Evolutionary conservation across 2,113 vertebrate genomes (phyloP).

Genomic region (Calonectris borealis): DNA sequence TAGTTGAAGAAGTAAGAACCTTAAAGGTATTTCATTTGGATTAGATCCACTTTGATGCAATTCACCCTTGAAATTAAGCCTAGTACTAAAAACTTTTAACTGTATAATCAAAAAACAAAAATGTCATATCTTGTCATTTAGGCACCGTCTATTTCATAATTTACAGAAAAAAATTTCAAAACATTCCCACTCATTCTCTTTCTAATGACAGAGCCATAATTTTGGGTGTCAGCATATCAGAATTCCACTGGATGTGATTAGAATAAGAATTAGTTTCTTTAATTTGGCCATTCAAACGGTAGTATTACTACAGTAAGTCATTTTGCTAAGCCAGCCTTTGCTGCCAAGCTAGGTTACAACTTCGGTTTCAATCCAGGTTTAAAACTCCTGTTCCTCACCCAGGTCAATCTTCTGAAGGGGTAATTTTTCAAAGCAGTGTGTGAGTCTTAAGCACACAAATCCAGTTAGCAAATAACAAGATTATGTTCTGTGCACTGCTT

Average conservation of each 20-base stretch:
- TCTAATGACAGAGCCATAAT: constrained; percentile 79
- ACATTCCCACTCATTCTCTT: constrained; percentile 67
- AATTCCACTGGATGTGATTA: constrained; percentile 68
- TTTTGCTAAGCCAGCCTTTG: constrained; percentile 24
- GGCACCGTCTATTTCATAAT: constrained; percentile 37
- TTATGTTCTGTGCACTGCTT: constrained; percentile 60
- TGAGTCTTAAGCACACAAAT: constrained; percentile 39
- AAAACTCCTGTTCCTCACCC: background rate
- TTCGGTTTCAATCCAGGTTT: constrained; percentile 33
- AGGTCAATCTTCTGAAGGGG: constrained; percentile 55
- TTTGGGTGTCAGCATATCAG: constrained; percentile 78
- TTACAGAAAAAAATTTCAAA: constrained; percentile 67
- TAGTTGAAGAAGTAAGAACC: constrained; percentile 74
- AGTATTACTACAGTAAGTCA: constrained; percentile 52
- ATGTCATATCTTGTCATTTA: constrained; percentile 46
- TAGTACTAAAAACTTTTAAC: constrained; percentile 40
- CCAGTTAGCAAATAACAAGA: constrained; percentile 47
- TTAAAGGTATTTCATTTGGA: constrained; percentile 79
- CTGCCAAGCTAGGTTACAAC: constrained; percentile 35
- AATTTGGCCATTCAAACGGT: constrained; percentile 62
- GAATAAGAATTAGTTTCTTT: constrained; percentile 72
- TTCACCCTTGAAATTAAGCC: constrained; percentile 49
- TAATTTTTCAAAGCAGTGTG: constrained; percentile 19
- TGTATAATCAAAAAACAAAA: constrained; percentile 57
- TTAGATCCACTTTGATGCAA: constrained; percentile 48